Base-by-base conservation (phyloP, 2,113 vertebrate genomes). In the Varanus salvator region DNA sequence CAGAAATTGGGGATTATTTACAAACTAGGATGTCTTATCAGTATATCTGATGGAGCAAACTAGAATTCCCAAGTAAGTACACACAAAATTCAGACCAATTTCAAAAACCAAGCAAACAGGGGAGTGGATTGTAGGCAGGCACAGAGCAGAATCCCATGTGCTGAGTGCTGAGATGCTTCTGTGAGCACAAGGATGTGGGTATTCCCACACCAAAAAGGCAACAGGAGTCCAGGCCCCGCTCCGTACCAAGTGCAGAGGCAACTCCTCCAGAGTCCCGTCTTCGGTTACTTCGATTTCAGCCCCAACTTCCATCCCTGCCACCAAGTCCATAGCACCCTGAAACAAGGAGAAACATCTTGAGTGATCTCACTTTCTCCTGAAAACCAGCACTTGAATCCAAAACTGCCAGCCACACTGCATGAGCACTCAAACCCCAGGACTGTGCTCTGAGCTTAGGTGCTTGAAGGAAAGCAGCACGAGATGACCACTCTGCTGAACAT, bases 281-380 rank as follows among this genome's bases (percentile, higher is more conserved):
- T 93, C 92, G 4, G 86, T 90, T 64, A 93, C n/a, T 66, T 95
- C 93, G 3, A 95, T 83, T 83, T 95, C 94, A 21, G 94, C 89
- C 29, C 90, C 93, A 54, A 94, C 85, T 17, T 90, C 92, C 34
- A 94, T 89, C 3, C 90, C 90, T 14, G 21, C 50, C n/a, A 27
- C 74, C 68, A 54, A 68, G 8, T 91, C 90, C 90, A 85, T 85
- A 0, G 31, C 2, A 17, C 15, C 82, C 90, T 91, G 52, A 29
- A 86, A 81, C 11, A 6, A 68, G 52, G 5, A 27, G 52, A 72
- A 75, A 64, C 2, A 15, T 2, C 8, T 0, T 34, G 1, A 29
- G 31, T 17, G 2, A 57, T 38, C 68, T 29, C 44, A 7, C 23
- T 50, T 44, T 57, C 11, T 38, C 27, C 25, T 8, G 66, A 68